Evolutionary conservation across 2,888 invertebrate species (phyloP), one percentile per base, ranked within the genome.

Genomic region (Unio pictorum): DNA sequence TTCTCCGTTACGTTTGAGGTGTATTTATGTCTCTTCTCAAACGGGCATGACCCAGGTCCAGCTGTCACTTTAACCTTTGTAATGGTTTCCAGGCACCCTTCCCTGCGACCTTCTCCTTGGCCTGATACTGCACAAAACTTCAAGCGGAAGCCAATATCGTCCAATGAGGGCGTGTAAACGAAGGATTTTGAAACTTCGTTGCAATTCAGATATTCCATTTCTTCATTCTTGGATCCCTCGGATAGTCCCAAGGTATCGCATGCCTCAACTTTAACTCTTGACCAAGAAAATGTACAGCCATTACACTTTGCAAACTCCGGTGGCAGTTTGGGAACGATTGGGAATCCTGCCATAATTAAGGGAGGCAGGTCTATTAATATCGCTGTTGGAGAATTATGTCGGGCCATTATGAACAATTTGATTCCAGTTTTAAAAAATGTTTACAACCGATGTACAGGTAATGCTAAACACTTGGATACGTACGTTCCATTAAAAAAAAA

Each of bases 11-110:
- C 92, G 55, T 92, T 84, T 73, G 89, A 87, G 0, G 96, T 96
- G 88, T 94, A 94, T 61, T 90, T 80, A 84, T 96, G 96, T 60
- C 97, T 92, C 0, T 87, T 92, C 90, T 96, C 95, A 92, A 96
- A 97, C 1, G 95, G 96, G 89, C 95, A 96, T 20, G 82, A 77
- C 0, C 94, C 94, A 55, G 96, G 96, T 0, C 95, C 94, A 61
- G 94, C 93, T 88, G 93, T 92, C 15, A 96, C 93, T 56, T 88
- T 83, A 81, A 63, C 91, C 72, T 92, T 92, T 57, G 94, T 93
- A 15, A 45, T 45, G 15, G 15, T 45, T 66, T 93, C 87, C 17
- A 91, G 89, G 88, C 94, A 94, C 55, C 61, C 34, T 58, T 67
- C 91, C 28, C 90, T 84, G 23, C 94, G 94, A 0, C 96, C 96